phyloP scores from a whole-genome alignment of 2,888 invertebrate species.

The Synergus umbraculus region DNA sequence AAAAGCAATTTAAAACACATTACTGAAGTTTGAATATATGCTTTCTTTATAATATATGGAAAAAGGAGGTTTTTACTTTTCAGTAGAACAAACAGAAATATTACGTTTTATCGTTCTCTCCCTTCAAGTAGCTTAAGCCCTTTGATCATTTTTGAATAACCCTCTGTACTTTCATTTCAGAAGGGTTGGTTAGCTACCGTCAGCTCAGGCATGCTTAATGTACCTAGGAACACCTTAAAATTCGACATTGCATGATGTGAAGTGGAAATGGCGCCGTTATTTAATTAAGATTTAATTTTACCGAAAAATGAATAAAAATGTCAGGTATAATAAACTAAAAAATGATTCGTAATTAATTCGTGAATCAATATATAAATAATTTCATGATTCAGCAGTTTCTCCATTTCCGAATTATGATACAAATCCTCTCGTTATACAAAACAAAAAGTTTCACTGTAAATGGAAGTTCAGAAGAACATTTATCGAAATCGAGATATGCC shows the following conservation, averaged over 20 bases:
- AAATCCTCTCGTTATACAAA: neutral
- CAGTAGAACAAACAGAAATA: neutral
- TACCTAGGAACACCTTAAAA: constrained; percentile 27
- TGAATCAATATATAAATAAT: neutral
- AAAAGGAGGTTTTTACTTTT: neutral
- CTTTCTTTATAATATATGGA: neutral
- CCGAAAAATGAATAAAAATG: neutral
- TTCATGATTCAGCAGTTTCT: neutral
- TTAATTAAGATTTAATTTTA: constrained; percentile 6
- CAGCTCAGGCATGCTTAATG: constrained; percentile 14
- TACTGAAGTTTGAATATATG: neutral
- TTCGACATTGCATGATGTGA: constrained; percentile 7
- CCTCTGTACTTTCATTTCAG: constrained; percentile 20
- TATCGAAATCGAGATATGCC: neutral
- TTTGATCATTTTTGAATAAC: constrained; percentile 37
- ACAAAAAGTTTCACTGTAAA: neutral
- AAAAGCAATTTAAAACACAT: neutral
- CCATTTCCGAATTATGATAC: neutral
- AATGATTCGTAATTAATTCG: neutral
- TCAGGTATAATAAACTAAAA: no score
- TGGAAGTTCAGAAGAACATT: neutral
- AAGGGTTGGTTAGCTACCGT: constrained; percentile 28
- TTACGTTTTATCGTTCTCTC: constrained; percentile 6
- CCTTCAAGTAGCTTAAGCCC: constrained; percentile 31
- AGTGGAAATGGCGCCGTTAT: constrained; percentile 11